Percentiles rank a stretch among this genome's conserved stretches.
Evolutionary conservation across 2,113 vertebrate species (phyloP).

Genomic region (Mustela nigripes): DNA sequence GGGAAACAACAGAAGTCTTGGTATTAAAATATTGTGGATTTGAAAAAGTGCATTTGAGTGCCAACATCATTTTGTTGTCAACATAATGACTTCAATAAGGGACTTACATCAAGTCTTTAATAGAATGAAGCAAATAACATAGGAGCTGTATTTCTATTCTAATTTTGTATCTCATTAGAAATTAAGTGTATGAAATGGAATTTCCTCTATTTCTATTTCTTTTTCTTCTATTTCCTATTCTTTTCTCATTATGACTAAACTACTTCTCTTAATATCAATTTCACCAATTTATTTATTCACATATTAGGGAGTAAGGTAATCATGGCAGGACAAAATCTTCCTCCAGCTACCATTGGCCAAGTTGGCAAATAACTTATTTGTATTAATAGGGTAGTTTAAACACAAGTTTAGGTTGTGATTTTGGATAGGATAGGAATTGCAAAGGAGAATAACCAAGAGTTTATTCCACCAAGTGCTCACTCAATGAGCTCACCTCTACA

Average conservation of each 20-base stretch:
- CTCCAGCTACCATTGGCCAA: slow-evolving; percentile 23
- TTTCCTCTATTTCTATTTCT: background rate
- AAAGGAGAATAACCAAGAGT: slow-evolving; percentile 56
- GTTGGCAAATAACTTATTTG: slow-evolving; percentile 29
- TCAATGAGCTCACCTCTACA: background rate
- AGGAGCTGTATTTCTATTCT: slow-evolving; percentile 53
- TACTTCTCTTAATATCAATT: background rate
- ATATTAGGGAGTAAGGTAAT: slow-evolving; percentile 28
- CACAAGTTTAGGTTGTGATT: background rate
- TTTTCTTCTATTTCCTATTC: slow-evolving; percentile 10
- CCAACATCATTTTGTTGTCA: slow-evolving; percentile 36
- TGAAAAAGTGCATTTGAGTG: slow-evolving; percentile 24
- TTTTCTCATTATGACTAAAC: slow-evolving; percentile 45
- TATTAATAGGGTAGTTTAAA: slow-evolving; percentile 40
- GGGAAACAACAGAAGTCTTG: background rate
- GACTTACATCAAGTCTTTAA: background rate
- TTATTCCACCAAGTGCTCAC: background rate
- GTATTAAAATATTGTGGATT: slow-evolving; percentile 26
- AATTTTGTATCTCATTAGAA: slow-evolving; percentile 48
- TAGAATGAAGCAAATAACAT: slow-evolving; percentile 21
- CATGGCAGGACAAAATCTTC: slow-evolving; percentile 57
- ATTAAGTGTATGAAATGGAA: slow-evolving; percentile 27
- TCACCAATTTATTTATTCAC: slow-evolving; percentile 35
- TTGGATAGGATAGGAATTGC: background rate
- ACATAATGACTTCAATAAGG: background rate